Conservation (phyloP, 2,888 invertebrate genomes). For the Diadromus collaris region DNA sequence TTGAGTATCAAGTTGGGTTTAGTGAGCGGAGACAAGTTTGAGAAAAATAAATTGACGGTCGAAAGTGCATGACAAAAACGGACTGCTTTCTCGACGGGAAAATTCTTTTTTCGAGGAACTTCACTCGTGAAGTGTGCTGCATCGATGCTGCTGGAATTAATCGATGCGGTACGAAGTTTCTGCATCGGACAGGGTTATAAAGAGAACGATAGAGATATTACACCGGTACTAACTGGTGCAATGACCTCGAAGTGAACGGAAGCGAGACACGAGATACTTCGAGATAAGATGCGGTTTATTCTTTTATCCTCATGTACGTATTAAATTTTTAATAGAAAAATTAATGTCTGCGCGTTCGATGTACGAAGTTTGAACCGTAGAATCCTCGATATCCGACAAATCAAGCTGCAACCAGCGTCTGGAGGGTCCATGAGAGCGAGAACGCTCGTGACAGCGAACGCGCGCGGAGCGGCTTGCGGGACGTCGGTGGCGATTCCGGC, state of each 20-base stretch:
- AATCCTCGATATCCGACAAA: neutral
- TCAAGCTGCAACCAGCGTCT: neutral
- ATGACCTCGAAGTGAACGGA: constrained; percentile 67
- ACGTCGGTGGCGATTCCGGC: neutral
- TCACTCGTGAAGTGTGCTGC: too few relatives aligned
- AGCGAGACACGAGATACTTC: constrained; percentile 60
- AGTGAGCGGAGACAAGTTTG: neutral
- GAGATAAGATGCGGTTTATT: constrained; percentile 40
- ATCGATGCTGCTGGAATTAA: constrained; percentile 10
- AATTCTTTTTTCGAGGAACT: neutral
- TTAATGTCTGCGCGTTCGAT: neutral
- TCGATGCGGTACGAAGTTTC: constrained; percentile 14
- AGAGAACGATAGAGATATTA: constrained; percentile 53
- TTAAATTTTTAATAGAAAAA: neutral
- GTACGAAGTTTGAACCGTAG: neutral
- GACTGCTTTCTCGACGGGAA: neutral
- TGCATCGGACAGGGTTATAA: constrained; percentile 9
- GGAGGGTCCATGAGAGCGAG: constrained; percentile 6
- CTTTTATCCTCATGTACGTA: constrained; percentile 18
- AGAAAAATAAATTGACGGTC: neutral
- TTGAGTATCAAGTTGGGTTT: neutral
- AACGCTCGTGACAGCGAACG: neutral
- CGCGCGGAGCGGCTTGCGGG: neutral
- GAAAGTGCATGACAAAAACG: neutral
- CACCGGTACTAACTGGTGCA: constrained; percentile 63